Conservation (phyloP, 2,888 invertebrate species). For the Cryptus armator region DNA sequence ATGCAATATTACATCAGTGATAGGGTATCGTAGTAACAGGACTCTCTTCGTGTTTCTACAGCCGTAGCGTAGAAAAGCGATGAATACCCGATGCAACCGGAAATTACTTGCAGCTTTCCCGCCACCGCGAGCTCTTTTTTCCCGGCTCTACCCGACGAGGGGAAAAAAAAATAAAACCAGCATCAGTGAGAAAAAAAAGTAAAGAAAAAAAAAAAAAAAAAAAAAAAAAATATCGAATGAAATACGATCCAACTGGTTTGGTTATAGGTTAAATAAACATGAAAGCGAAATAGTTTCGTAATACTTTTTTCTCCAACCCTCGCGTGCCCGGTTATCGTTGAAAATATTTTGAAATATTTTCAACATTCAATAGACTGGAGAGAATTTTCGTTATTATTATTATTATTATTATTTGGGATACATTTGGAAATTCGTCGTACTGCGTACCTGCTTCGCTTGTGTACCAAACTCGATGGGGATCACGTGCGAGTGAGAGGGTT, state of each 20-base stretch:
- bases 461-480: background rate
- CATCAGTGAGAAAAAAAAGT: slow-evolving; percentile 3
- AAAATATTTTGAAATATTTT: slow-evolving; percentile 43
- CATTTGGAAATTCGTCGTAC: slow-evolving; percentile 28
- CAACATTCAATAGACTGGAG: slow-evolving; percentile 32
- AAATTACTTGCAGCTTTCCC: slow-evolving; percentile 64
- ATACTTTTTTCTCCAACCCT: slow-evolving; percentile 19
- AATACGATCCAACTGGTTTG: slow-evolving; percentile 45
- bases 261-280: slow-evolving; percentile 52
- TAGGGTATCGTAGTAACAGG: background rate
- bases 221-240: slow-evolving; percentile 43
- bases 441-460: background rate
- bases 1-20: slow-evolving; percentile 35
- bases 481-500: background rate
- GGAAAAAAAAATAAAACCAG: slow-evolving; percentile 17
- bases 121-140: slow-evolving; percentile 52
- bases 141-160: slow-evolving; percentile 10
- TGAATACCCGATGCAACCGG: slow-evolving; percentile 60
- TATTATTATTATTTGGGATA: slow-evolving; percentile 12
- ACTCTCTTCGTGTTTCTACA: slow-evolving; percentile 9
- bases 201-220: background rate
- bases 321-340: background rate
- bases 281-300: slow-evolving; percentile 10
- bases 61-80: slow-evolving; percentile 38
- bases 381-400: background rate